phyloP scores from a whole-genome alignment of 2,888 invertebrate species.

The Idaea dimidiata region DNA sequence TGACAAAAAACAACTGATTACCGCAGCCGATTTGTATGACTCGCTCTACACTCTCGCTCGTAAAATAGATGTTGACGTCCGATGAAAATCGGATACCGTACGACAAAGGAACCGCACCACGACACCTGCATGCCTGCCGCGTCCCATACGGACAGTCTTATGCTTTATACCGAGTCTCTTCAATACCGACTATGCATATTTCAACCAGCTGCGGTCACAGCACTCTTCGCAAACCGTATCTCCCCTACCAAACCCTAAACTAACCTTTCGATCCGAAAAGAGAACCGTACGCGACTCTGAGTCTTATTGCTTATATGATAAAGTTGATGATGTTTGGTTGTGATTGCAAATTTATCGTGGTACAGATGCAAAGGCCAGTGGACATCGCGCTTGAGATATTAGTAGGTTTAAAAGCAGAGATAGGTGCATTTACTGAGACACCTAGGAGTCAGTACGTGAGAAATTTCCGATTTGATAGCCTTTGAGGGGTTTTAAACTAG shows the following conservation, averaged over 20 bases:
- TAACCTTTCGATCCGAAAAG: conserved; percentile 24
- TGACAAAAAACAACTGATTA: too few relatives aligned
- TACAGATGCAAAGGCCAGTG: conserved; percentile 59
- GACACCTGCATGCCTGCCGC: conserved; percentile 54
- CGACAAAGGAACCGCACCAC: conserved; percentile 35
- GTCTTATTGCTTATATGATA: conserved; percentile 28
- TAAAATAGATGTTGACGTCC: conserved; percentile 39
- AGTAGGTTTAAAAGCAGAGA: conserved; percentile 63
- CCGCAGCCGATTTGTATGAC: too few relatives aligned
- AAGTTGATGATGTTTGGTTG: conserved; percentile 7
- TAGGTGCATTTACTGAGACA: conserved; percentile 67
- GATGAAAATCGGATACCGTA: conserved; percentile 88
- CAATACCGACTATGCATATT: conserved; percentile 77
- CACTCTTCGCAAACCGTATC: conserved; percentile 71
- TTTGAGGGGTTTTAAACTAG: conserved; percentile 47
- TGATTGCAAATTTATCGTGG: conserved; percentile 33
- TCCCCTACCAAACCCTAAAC: conserved; percentile 53
- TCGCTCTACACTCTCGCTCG: too few relatives aligned
- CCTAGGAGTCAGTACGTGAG: conserved; percentile 50
- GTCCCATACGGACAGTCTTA: conserved; percentile 69
- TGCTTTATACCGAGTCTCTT: conserved; percentile 70
- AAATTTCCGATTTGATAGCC: conserved; percentile 70
- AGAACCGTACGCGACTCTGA: conserved; percentile 22
- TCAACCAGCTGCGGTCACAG: conserved; percentile 68
- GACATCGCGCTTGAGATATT: conserved; percentile 75